A percentile compares a stretch with the other conserved stretches of the same genome.
Conservation (phyloP, 2,113 vertebrate species). For the Ophthalmolycus amberensis region DNA sequence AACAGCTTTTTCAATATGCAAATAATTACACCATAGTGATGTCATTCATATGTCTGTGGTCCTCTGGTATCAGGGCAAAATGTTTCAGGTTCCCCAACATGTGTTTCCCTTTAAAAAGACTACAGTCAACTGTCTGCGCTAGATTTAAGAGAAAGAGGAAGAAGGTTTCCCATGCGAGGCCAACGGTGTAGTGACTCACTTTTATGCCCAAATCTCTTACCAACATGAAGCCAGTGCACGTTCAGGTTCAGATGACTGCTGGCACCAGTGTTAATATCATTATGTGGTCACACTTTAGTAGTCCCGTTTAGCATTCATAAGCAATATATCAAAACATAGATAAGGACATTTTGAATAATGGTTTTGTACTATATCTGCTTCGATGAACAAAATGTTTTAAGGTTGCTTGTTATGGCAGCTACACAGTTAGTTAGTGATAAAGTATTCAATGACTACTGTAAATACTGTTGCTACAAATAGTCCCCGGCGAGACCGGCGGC, state of each 20-base stretch:
- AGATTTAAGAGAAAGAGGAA: slow-evolving; percentile 48
- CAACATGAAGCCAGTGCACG: background rate
- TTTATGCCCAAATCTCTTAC: background rate
- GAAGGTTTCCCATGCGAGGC: slow-evolving; percentile 25
- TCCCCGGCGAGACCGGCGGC: too few species aligned
- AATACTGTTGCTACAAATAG: too few species aligned
- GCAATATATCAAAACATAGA: background rate
- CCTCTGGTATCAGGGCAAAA: slow-evolving; percentile 1
- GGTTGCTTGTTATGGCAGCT: background rate
- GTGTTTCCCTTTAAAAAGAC: slow-evolving; percentile 45
- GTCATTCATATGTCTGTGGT: background rate
- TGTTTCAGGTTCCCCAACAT: slow-evolving; percentile 22
- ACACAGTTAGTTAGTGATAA: background rate
- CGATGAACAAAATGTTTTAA: background rate
- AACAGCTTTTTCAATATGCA: background rate
- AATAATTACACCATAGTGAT: background rate
- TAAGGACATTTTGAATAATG: background rate
- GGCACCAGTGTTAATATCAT: background rate
- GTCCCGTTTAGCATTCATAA: background rate
- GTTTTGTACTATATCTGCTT: background rate
- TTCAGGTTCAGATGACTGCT: background rate
- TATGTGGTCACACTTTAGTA: background rate
- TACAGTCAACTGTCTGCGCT: slow-evolving; percentile 15
- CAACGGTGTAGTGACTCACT: background rate
- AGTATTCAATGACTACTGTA: too few species aligned